Evolutionary conservation across 1,140 invertebrate genomes (phyloP).

Genomic region (Eufriesea mexicana): DNA sequence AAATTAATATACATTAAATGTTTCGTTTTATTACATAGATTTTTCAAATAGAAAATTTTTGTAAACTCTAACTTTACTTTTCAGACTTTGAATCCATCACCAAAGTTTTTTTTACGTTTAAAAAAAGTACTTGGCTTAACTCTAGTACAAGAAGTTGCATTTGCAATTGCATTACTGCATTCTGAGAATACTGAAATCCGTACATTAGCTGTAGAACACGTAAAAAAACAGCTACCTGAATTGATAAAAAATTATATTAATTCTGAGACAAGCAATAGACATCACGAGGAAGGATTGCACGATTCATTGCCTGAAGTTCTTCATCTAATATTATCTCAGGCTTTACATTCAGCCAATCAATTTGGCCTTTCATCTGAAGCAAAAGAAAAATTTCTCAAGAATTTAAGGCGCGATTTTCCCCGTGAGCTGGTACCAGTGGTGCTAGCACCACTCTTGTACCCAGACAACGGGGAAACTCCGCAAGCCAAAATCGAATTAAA

Average conservation of each 20-base stretch:
- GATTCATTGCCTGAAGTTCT: constrained; percentile 94
- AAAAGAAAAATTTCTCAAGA: constrained; percentile 90
- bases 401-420: constrained; percentile 93
- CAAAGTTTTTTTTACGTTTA: constrained; percentile 91
- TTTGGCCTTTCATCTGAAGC: constrained; percentile 87
- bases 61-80: constrained; percentile 63
- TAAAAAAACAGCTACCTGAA: constrained; percentile 92
- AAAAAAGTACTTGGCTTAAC: constrained; percentile 92
- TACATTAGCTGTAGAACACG: constrained; percentile 88
- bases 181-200: constrained; percentile 90
- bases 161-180: constrained; percentile 91
- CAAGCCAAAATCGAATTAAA: constrained; percentile 84
- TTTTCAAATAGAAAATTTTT: neutral
- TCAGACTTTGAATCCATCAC: constrained; percentile 88
- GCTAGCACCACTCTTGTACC: constrained; percentile 93
- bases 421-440: constrained; percentile 93
- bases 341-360: constrained; percentile 82
- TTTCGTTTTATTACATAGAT: neutral
- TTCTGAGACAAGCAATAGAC: constrained; percentile 86
- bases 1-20: neutral
- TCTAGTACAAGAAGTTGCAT: constrained; percentile 93
- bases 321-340: constrained; percentile 89
- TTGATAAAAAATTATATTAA: constrained; percentile 93
- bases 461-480: constrained; percentile 88
- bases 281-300: constrained; percentile 90